Percentiles rank a stretch among this genome's conserved stretches.
phyloP scores from a whole-genome alignment of 2,888 invertebrate species.

The Patella pellucida region DNA sequence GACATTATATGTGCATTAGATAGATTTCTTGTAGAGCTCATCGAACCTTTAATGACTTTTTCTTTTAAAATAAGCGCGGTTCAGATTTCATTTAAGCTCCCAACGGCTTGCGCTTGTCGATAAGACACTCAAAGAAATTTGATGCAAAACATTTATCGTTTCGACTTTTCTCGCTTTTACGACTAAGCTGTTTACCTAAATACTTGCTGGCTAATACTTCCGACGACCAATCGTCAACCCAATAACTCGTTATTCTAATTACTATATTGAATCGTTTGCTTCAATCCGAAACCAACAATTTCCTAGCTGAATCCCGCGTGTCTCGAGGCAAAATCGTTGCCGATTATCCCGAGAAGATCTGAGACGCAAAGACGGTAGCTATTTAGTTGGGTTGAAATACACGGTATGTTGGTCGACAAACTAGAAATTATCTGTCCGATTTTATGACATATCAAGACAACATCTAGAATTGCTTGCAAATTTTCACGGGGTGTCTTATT shows the following conservation, averaged over 20 bases:
- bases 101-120: background rate
- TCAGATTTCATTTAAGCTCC: constrained; percentile 21
- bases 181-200: constrained; percentile 19
- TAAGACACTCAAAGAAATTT: constrained; percentile 13
- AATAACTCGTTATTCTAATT: constrained; percentile 18
- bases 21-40: background rate
- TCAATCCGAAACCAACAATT: constrained; percentile 26
- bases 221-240: background rate
- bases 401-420: background rate
- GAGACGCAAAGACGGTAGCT: too few species aligned
- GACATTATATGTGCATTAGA: background rate
- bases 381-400: too few species aligned
- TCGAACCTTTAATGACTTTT: constrained; percentile 11
- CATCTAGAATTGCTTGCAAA: constrained; percentile 4
- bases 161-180: constrained; percentile 10
- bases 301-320: constrained; percentile 1
- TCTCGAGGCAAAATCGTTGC: constrained; percentile 15
- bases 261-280: constrained; percentile 25
- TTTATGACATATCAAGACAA: constrained; percentile 9
- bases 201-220: constrained; percentile 13
- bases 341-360: background rate
- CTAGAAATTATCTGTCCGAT: background rate
- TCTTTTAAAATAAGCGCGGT: background rate
- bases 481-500: constrained; percentile 6
- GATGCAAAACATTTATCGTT: constrained; percentile 20